Base-by-base conservation (phyloP, 2,113 vertebrate genomes). In the Paracyprichromis sp. region DNA sequence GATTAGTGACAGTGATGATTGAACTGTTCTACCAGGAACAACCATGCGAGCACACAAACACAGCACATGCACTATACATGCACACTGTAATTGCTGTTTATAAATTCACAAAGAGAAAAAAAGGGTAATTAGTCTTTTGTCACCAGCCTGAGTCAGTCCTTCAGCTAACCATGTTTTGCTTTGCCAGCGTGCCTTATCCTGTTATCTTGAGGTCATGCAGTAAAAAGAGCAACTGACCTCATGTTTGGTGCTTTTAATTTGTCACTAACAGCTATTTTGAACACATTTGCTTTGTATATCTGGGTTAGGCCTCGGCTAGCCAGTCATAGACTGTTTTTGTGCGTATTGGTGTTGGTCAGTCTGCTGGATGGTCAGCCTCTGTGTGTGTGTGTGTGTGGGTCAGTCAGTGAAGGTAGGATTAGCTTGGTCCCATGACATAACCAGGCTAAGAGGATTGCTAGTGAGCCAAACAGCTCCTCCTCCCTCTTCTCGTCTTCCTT, bases 401-500 rank as follows among this genome's bases (percentile, higher is more conserved):
- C 92, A 90, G 91, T 93, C 91, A 94, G 92, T 95, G 90, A 93
- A 94, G 92, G 88, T 93, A 92, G 94, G 93, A 94, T 95, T 95
- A 94, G 92, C 92, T 90, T 47, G 88, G 93, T 95, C 93, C 89
- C 95, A 95, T 95, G 95, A 95, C 95, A 95, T 95, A 95, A 95
- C 92, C 88, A 56, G 92, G 87, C 88, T 96, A 96, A 96, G 95
- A 95, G 95, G 92, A 95, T 96, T 96, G 88, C 91, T 86, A 66
- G 89, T 76, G 21, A 78, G 92, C 90, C 94, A 93, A 89, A 86
- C 92, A 84, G 87, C 93, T 92, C 90, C 93, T 92, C 63, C 63
- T 82, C 61, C 84, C 54, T 13, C 50, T 40, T 53, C 69, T 84
- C 78, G 36, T 92, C 86, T 79, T 93, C 84, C 84, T 92, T 88